Base-by-base conservation (phyloP, 1,140 invertebrate species). In the Maconellicoccus hirsutus region DNA sequence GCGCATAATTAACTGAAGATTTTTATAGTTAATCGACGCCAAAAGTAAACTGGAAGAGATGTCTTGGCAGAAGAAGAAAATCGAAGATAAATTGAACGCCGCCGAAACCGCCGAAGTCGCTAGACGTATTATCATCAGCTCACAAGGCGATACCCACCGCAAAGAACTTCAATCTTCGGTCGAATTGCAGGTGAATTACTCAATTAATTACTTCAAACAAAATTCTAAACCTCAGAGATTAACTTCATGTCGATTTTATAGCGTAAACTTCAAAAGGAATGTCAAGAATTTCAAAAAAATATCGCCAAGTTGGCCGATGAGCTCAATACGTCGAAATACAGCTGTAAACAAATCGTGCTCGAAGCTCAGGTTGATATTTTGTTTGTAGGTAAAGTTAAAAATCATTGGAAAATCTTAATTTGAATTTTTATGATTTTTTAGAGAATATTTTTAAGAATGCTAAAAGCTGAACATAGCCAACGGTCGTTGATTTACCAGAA, bases 1-100 rank as follows among this genome's bases (percentile, higher is more conserved):
- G n/a, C n/a, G n/a, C n/a, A n/a, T n/a, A n/a, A n/a, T n/a, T 23
- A 8, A 66, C 10, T 66, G 61, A 66, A 66, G 6, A 25, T 6
- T 66, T 66, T 66, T 22, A 19, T 16, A 66, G 61, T 16, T 66
- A 10, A 26, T 66, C 8, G 61, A 66, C 25, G 25, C 16, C 2
- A 66, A 66, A 66, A 25, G 21, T 23, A 23, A 22, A 66, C 19
- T 66, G 10, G 61, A 66, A 10, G 61, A 66, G 10, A 2, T 66
- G 61, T 23, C 8, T 1, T 66, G 61, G 61, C 21, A 23, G 25
- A 66, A 66, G 19, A 10, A 66, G 16, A 66, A 66, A 66, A 16
- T 66, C 3, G 61, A 66, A 25, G 61, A 66, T 66, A 66, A 66
- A 66, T 66, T 66, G 16, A 23, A 66, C 8, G 61, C 61, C 10